Conservation (phyloP, 2,888 invertebrate species). For the Drosophila colorata region DNA sequence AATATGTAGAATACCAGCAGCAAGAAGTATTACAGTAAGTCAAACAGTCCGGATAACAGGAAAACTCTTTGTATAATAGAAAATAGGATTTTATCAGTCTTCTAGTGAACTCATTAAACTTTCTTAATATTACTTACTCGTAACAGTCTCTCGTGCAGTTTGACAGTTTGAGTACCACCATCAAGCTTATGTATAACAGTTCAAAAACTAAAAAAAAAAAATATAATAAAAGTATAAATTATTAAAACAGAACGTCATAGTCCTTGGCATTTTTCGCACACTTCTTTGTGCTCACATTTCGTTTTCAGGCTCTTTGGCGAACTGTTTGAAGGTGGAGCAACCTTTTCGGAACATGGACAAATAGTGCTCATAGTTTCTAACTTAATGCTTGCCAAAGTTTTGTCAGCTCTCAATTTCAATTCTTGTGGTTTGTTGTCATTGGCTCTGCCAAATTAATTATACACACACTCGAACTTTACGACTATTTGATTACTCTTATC, state of each 20-base stretch:
- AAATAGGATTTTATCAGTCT: too few species aligned
- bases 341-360: constrained; percentile 14
- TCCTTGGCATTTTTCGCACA: background rate
- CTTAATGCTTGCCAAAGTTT: constrained; percentile 49
- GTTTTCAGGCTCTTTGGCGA: background rate
- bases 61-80: background rate
- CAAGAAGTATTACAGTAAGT: too few species aligned
- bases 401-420: constrained; percentile 50
- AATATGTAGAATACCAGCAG: too few species aligned
- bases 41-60: background rate
- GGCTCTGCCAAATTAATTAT: constrained; percentile 66
- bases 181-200: too few species aligned
- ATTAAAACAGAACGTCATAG: too few species aligned
- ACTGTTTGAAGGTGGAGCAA: background rate
- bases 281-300: background rate
- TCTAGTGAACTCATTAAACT: too few species aligned
- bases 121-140: too few species aligned
- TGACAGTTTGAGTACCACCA: too few species aligned
- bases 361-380: constrained; percentile 26
- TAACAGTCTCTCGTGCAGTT: background rate
- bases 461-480: constrained; percentile 66
- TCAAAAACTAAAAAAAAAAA: too few species aligned
- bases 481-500: constrained; percentile 56
- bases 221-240: too few species aligned
- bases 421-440: constrained; percentile 49